These are phyloP conservation scores for Vulpes ferrilata DNA, from an alignment of 2,113 vertebrate genomes.

Conservation along the genomic window DNA sequence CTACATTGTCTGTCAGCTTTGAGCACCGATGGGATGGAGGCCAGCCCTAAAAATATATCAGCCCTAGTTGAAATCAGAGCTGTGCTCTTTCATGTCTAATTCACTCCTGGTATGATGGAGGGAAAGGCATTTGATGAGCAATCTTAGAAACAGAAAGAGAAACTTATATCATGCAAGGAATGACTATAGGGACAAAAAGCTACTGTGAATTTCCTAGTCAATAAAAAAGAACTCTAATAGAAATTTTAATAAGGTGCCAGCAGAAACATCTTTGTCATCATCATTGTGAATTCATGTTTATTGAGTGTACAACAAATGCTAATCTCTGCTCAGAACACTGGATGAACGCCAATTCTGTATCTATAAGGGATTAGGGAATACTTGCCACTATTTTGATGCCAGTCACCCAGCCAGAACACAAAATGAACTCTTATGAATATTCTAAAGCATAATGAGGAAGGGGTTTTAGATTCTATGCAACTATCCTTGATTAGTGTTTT, in stretches of 20 bases:
- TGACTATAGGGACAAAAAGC: background rate
- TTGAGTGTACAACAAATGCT: conserved; percentile 46
- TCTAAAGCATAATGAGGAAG: conserved; percentile 38
- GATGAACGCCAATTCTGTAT: conserved; percentile 32
- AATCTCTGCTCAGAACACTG: conserved; percentile 45
- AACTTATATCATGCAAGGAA: conserved; percentile 21
- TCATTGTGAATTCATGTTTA: conserved; percentile 60
- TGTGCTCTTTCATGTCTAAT: conserved; percentile 61
- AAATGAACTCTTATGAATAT: conserved; percentile 59
- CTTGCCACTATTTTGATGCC: conserved; percentile 48
- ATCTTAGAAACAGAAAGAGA: conserved; percentile 48
- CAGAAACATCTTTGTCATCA: conserved; percentile 54
- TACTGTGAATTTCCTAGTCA: conserved; percentile 29
- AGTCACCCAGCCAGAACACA: conserved; percentile 21
- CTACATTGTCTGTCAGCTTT: conserved; percentile 14
- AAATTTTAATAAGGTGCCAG: conserved; percentile 59
- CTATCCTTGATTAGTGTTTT: conserved; percentile 47
- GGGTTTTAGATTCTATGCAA: background rate
- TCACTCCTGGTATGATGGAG: conserved; percentile 32
- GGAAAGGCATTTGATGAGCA: conserved; percentile 61
- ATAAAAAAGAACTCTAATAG: conserved; percentile 44
- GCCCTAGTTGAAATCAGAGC: conserved; percentile 58
- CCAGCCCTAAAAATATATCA: conserved; percentile 67
- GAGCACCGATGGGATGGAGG: conserved; percentile 54
- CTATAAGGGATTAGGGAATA: background rate